These are phyloP conservation scores for Rhizomys pruinosus DNA, from an alignment of 2,113 vertebrate genomes.

Conservation along the genomic window DNA sequence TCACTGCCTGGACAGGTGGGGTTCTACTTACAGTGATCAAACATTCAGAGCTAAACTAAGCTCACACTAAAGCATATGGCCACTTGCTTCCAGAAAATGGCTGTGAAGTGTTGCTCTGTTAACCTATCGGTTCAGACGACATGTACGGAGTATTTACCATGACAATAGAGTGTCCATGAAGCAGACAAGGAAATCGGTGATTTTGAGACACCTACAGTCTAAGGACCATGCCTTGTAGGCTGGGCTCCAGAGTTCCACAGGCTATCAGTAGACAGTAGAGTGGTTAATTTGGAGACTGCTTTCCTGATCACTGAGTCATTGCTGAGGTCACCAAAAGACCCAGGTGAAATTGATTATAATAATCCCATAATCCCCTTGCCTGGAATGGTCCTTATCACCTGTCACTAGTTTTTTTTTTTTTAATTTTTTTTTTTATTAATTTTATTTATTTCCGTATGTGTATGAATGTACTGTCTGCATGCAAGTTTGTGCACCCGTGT, in stretches of 20 bases:
- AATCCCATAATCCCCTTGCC: neutral
- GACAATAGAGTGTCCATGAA: neutral
- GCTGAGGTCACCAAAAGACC: neutral
- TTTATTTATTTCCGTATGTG: no score
- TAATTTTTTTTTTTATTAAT: no score
- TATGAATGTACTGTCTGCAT: no score
- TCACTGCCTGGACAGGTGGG: neutral
- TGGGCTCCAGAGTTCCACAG: rapidly evolving
- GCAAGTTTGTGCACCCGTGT: no score
- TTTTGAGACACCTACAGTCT: no score
- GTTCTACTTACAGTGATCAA: neutral
- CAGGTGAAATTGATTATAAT: neutral
- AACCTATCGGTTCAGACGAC: rapidly evolving
- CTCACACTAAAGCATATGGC: neutral
- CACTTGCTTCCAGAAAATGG: neutral
- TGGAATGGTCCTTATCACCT: neutral
- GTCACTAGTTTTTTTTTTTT: neutral
- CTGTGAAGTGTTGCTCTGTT: no score
- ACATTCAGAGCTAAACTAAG: neutral
- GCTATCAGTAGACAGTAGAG: neutral
- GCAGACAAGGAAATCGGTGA: no score
- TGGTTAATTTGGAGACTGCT: neutral
- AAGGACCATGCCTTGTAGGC: no score
- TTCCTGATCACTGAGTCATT: neutral
- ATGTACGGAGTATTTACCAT: neutral